Evolutionary conservation across 2,113 vertebrate genomes (phyloP), one percentile per base, ranked within the genome.

Genomic region (Nyctereutes procyonoides): DNA sequence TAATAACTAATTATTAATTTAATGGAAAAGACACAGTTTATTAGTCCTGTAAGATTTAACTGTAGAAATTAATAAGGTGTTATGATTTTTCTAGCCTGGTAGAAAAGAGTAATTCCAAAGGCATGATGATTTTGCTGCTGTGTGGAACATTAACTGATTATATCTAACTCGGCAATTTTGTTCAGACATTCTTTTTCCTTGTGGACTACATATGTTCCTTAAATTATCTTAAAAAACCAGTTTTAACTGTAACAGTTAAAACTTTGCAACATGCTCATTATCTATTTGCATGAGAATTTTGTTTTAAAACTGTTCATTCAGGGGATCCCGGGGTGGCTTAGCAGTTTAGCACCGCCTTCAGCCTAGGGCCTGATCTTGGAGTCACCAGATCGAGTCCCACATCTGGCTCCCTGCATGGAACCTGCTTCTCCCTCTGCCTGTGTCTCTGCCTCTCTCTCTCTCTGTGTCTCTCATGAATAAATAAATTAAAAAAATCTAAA

Each of bases 41-140:
- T 16, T 16, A 53, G 5, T 43, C 32, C 55, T 85, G 4, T 60
- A 95, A 94, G 43, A 22, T 67, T 97, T 73, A 92, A 93, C 63
- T 95, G 30, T 26, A 92, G 35, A 95, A 95, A 95, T 79, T 80
- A 93, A 89, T 38, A 76, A 43, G 7, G 26, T 87, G 58, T 71
- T 80, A 56, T 43, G 15, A 96, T 56, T 95, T 93, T 65, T 94
- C 87, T 1, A 83, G 16, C 8, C 53, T 94, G 20, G 43, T 51
- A 84, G 48, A 79, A 65, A 97, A 96, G 76, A 81, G 81, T 89
- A 65, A 94, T 90, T 60, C 76, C 35, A 55, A 58, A 96, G n/a
- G 16, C 74, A 90, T 30, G 56, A 69, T 43, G 14, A 88, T 76
- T 93, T 16, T 84, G 82, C 58, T 92, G 93, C 55, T 48, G 22